Percentiles rank a stretch among this genome's conserved stretches.
Conservation (phyloP, 2,113 vertebrate species). For the Grus americana region DNA sequence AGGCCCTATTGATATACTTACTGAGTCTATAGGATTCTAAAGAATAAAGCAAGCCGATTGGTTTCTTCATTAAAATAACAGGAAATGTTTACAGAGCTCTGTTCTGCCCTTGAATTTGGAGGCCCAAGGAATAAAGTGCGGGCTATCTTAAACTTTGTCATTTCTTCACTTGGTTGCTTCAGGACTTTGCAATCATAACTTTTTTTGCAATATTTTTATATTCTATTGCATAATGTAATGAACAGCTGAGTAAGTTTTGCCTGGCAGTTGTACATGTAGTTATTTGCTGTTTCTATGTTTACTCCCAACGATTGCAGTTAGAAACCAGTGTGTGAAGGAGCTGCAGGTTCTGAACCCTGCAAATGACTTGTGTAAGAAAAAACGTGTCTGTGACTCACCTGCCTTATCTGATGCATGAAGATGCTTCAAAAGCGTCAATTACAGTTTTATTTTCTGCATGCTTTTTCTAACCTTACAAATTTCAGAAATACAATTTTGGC, state of each 20-base stretch:
- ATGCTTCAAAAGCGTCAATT: background rate
- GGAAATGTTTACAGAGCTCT: background rate
- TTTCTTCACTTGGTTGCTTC: background rate
- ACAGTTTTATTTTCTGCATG: background rate
- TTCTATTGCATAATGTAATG: constrained; percentile 12
- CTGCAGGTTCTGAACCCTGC: background rate
- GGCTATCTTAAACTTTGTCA: background rate
- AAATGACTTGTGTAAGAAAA: background rate
- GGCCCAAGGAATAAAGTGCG: background rate
- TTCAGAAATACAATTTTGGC: background rate
- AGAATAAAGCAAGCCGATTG: background rate
- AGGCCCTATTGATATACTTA: background rate
- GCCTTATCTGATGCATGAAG: background rate
- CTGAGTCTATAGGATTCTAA: background rate
- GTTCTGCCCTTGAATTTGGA: background rate
- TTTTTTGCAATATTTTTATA: background rate
- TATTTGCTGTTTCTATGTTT: background rate
- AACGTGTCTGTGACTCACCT: background rate
- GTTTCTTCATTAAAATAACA: background rate
- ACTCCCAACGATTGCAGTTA: background rate
- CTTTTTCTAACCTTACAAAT: background rate
- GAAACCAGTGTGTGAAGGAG: background rate
- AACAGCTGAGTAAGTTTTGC: background rate
- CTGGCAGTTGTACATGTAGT: background rate
- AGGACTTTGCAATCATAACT: background rate